These are phyloP conservation scores for Andrena praecox DNA, from an alignment of 2,888 invertebrate species.

Conservation along the genomic window DNA sequence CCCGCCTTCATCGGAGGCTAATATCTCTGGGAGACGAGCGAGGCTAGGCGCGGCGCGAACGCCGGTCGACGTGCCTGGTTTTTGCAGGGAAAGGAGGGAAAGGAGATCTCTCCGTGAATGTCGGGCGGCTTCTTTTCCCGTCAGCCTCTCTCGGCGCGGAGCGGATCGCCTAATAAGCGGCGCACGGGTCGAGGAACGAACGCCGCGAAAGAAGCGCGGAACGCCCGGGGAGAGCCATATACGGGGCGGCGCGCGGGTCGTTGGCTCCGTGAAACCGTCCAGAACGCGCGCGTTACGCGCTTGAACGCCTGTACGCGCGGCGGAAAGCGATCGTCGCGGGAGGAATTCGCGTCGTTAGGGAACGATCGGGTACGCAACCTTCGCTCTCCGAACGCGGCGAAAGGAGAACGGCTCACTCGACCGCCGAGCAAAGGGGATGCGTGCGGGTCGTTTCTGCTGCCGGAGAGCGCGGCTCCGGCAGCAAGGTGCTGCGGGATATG, in stretches of 20 bases:
- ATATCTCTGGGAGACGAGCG: too few relatives aligned
- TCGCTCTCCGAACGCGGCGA: conserved; percentile 22
- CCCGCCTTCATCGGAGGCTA: too few relatives aligned
- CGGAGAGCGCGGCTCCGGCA: neutral
- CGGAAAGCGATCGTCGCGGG: conserved; percentile 25
- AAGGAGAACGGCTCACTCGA: conserved; percentile 21
- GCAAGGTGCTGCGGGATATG: neutral
- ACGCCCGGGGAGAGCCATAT: conserved; percentile 35
- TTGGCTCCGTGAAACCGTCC: conserved; percentile 42
- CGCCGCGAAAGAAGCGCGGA: conserved; percentile 38
- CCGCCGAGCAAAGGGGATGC: neutral
- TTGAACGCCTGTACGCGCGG: conserved; percentile 13
- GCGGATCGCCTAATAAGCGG: conserved; percentile 52
- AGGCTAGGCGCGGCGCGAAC: too few relatives aligned
- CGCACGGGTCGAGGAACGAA: conserved; percentile 23
- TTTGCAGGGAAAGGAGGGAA: neutral
- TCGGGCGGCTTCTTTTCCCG: neutral
- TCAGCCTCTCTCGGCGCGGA: conserved; percentile 11
- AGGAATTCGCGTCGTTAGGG: conserved; percentile 22
- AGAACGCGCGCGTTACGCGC: conserved; percentile 34
- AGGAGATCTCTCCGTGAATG: conserved; percentile 8
- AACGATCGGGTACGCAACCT: conserved; percentile 24
- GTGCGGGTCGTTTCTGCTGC: neutral
- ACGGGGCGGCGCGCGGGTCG: conserved; percentile 38
- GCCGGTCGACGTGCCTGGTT: too few relatives aligned